phyloP scores from a whole-genome alignment of 2,113 vertebrate species.

The Theristicus caerulescens region DNA sequence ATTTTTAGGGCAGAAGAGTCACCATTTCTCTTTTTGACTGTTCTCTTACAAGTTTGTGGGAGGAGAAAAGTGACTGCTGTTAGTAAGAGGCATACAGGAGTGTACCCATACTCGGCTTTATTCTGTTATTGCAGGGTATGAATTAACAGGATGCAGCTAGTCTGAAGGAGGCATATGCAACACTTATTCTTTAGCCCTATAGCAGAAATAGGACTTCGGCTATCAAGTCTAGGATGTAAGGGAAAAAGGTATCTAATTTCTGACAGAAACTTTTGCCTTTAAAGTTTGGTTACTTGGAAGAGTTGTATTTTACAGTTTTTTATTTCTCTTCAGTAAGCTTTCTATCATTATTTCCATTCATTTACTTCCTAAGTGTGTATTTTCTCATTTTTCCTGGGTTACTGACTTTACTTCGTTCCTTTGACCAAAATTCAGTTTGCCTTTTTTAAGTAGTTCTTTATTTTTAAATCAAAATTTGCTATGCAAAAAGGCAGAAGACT shows the following conservation, averaged over 20 bases:
- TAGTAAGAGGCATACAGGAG: not conserved
- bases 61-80: not conserved
- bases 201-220: not conserved
- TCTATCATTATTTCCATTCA: not conserved
- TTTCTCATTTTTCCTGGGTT: not conserved
- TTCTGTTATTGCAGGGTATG: not conserved
- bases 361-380: not conserved
- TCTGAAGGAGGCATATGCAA: not conserved
- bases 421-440: not conserved
- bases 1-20: slow-evolving; percentile 26
- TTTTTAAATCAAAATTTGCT: not conserved
- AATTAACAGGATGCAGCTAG: not conserved
- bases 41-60: not conserved
- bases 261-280: not conserved
- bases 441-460: not conserved
- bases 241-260: not conserved
- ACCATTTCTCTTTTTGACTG: slow-evolving; percentile 18
- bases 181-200: not conserved
- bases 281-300: not conserved
- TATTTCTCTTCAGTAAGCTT: not conserved
- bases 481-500: not conserved
- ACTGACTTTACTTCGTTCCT: not conserved
- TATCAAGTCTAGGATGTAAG: not conserved
- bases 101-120: not conserved
- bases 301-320: not conserved